phyloP scores from a whole-genome alignment of 2,113 vertebrate genomes.

The Passerina amoena region DNA sequence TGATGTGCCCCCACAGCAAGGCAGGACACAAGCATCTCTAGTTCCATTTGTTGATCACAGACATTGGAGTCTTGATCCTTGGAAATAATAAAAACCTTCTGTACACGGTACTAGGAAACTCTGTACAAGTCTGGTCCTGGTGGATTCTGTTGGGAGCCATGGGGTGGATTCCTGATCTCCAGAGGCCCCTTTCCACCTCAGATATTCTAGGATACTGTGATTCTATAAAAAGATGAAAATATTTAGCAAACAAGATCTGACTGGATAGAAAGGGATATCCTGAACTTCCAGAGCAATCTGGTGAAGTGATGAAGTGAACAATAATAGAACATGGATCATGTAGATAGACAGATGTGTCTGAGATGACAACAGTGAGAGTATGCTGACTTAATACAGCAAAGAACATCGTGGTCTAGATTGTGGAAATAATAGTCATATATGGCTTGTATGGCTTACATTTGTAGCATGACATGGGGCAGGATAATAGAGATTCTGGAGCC shows the following conservation, averaged over 20 bases:
- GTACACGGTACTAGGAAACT: neutral
- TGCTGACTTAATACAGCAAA: neutral
- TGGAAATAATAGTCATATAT: neutral
- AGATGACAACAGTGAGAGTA: neutral
- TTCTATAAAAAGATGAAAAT: neutral
- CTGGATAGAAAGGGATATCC: neutral
- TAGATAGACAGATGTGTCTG: neutral
- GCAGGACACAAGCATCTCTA: neutral
- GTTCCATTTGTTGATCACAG: neutral
- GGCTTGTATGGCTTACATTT: neutral
- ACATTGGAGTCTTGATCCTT: neutral
- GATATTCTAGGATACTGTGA: neutral
- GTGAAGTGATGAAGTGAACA: neutral
- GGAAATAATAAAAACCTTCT: neutral
- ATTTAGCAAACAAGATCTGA: neutral
- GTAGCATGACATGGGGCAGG: neutral
- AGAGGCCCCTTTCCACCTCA: neutral
- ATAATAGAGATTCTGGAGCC: neutral
- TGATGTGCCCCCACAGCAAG: neutral
- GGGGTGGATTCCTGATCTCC: neutral
- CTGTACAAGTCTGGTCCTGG: neutral
- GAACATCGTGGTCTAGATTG: neutral
- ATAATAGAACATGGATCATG: neutral
- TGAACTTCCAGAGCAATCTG: neutral
- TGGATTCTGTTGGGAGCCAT: neutral